These are phyloP conservation scores for Euphydryas editha DNA, from an alignment of 2,888 invertebrate species.

Conservation along the genomic window DNA sequence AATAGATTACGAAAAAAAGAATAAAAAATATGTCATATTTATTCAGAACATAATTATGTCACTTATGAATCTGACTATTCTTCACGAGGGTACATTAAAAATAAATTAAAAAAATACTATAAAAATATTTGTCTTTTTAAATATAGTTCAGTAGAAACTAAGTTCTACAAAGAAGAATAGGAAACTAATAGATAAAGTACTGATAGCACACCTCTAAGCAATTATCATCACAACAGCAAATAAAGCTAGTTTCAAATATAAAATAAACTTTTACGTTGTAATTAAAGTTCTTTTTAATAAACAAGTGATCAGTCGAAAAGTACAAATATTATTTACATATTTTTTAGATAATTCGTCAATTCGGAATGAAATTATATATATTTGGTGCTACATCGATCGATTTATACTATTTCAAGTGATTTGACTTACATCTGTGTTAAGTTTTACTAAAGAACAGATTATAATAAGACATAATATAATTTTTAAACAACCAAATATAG, in stretches of 20 bases:
- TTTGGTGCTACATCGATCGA: constrained; percentile 13
- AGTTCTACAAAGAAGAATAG: constrained; percentile 21
- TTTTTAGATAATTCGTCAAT: constrained; percentile 59
- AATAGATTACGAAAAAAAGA: constrained; percentile 47
- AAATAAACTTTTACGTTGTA: constrained; percentile 16
- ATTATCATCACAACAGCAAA: constrained; percentile 17
- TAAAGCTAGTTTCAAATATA: constrained; percentile 11
- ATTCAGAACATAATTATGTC: constrained; percentile 65
- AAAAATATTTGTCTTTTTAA: constrained; percentile 75
- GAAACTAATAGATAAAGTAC: constrained; percentile 9
- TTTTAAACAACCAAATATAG: constrained; percentile 12
- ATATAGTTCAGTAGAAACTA: constrained; percentile 36
- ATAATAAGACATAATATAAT: background rate
- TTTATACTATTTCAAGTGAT: background rate
- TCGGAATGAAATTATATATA: constrained; percentile 62
- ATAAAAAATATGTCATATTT: constrained; percentile 62
- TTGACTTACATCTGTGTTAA: background rate
- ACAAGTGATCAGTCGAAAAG: constrained; percentile 64
- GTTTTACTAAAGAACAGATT: background rate
- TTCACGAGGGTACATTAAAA: constrained; percentile 60
- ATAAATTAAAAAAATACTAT: constrained; percentile 69
- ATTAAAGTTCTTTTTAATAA: constrained; percentile 18
- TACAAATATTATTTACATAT: constrained; percentile 74
- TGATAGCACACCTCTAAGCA: constrained; percentile 16
- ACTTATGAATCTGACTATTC: constrained; percentile 51